phyloP scores from a whole-genome alignment of 2,113 vertebrate species.

The Thunnus maccoyii region DNA sequence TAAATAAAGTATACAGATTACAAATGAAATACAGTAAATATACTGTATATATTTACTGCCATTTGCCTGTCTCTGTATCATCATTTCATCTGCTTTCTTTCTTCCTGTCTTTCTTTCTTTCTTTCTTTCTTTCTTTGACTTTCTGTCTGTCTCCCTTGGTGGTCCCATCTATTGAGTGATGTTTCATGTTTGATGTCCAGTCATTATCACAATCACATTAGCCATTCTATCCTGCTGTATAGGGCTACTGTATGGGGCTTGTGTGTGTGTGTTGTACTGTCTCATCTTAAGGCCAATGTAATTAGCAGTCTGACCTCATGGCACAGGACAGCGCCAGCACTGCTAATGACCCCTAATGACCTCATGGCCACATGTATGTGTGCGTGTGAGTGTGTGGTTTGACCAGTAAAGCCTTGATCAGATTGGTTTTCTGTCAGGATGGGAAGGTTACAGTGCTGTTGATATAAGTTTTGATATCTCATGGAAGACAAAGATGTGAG shows the following conservation, averaged over 20 bases:
- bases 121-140: neutral
- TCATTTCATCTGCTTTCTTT: no score
- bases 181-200: slow-evolving; percentile 75
- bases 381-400: slow-evolving; percentile 15
- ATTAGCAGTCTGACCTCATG: slow-evolving; percentile 77
- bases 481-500: neutral
- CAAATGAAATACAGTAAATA: no score
- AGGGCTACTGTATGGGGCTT: slow-evolving; percentile 67
- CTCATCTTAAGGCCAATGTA: slow-evolving; percentile 75
- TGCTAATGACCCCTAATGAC: slow-evolving; percentile 64
- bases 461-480: neutral
- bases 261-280: slow-evolving; percentile 61
- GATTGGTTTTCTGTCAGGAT: slow-evolving; percentile 15
- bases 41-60: no score
- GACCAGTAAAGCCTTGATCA: neutral
- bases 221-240: slow-evolving; percentile 62
- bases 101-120: no score
- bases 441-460: neutral
- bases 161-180: slow-evolving; percentile 69
- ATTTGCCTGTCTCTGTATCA: no score
- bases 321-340: slow-evolving; percentile 61
- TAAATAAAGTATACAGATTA: no score
- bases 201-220: slow-evolving; percentile 79
- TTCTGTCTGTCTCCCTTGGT: slow-evolving; percentile 61
- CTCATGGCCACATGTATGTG: slow-evolving; percentile 31